Evolutionary conservation across 2,113 vertebrate species (phyloP), one percentile per base, ranked within the genome.

Genomic region (Microcebus murinus): DNA sequence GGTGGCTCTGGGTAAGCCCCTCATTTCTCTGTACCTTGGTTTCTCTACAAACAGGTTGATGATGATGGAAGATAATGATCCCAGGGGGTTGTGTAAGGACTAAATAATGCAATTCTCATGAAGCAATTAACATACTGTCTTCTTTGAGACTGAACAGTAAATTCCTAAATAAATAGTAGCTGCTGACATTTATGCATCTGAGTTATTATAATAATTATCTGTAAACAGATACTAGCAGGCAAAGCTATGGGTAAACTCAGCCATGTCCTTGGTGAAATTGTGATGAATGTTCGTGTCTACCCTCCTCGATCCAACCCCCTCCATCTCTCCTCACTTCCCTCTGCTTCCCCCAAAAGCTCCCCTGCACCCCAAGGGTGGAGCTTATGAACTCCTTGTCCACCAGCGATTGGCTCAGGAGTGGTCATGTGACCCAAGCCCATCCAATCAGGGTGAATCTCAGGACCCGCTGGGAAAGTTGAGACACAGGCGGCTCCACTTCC

Each of bases 151-250:
- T 63, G 21, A 86, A 87, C 21, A 5, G 50, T n/a, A 74, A 79
- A 97, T 73, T 89, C 68, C 59, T 29, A 55, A 83, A 29, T 63
- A 83, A 95, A 79, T 42, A 29, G 65, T 74, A 81, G 63, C 52
- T 91, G 63, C 73, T 81, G 76, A 65, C 27, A 90, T 83, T 45
- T 87, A n/a, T 29, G 70, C 93, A 89, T 85, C 90, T 48, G 79
- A 87, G 65, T 31, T 61, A 34, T 55, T 87, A 65, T 36, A 71
- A 25, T 67, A 55, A 86, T 67, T 39, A 76, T 88, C 83, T 84
- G 52, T 74, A 67, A 93, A 93, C 12, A 96, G 79, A 89, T 18
- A 67, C 29, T 57, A 71, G 17, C 11, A 45, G 68, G 74, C 52
- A 79, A 86, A 83, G 87, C 17, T 27, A 12, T 17, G 17, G 13